These are phyloP conservation scores for Horisme vitalbata DNA, from an alignment of 2,888 invertebrate genomes.

Conservation along the genomic window DNA sequence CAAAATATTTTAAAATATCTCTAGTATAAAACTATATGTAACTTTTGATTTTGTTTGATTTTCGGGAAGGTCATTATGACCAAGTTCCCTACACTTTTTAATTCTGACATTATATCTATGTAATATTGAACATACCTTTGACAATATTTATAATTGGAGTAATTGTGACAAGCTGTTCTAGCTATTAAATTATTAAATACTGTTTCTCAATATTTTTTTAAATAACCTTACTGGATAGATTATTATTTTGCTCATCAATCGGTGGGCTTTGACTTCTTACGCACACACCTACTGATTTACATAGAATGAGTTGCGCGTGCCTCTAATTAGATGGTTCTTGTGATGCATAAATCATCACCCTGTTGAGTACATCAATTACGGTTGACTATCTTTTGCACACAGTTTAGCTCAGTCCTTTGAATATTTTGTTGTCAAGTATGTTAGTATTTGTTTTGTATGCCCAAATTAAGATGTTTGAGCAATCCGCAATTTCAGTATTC, in stretches of 20 bases:
- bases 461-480: conserved; percentile 3
- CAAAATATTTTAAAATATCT: too few species aligned
- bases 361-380: conserved; percentile 48
- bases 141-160: too few species aligned
- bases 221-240: neutral
- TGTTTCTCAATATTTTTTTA: too few species aligned
- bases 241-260: neutral
- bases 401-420: neutral
- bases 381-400: neutral
- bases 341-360: conserved; percentile 63
- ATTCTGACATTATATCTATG: too few species aligned
- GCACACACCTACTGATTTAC: conserved; percentile 48
- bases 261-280: conserved; percentile 3
- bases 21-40: too few species aligned
- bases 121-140: too few species aligned
- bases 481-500: conserved; percentile 2
- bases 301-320: conserved; percentile 64
- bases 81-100: too few species aligned
- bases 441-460: neutral
- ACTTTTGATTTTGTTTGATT: too few species aligned
- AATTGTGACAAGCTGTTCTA: too few species aligned
- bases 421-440: neutral
- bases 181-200: too few species aligned
- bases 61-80: too few species aligned
- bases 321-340: conserved; percentile 66